Evolutionary conservation across 2,797 vertebrate species (phyloP), one percentile per base, ranked within the genome.

Genomic region (Scleropages formosus): DNA sequence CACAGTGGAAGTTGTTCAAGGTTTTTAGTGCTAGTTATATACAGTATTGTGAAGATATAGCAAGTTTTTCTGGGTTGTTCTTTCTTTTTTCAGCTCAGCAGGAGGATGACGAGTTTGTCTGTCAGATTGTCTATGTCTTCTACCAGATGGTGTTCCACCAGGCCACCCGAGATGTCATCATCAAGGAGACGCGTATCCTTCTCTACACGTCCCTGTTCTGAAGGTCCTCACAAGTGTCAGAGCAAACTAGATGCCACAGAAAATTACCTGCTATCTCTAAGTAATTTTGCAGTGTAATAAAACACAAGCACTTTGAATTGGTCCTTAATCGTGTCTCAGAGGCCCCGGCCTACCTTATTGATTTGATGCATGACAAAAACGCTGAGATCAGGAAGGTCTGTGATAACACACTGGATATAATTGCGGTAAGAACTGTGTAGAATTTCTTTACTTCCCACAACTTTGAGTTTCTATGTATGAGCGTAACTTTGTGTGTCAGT

Each of bases 61-160:
- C 39, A 39, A 39, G 31, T 6, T 39, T 39, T 39, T 39, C 31
- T 0, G 15, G 2, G 0, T 39, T 31, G 24, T 15, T 44, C 67
- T 80, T 59, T 81, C 77, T 72, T 22, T 18, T 87, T 87, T 63
- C 75, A 98, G 96, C 94, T 86, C 94, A 96, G 68, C 97, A 98
- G 84, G 96, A 98, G 86, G 96, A 98, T 22, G 97, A 98, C 82
- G 97, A 98, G 85, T 98, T 98, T 91, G 97, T 98, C 63, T 98
- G 96, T 89, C 97, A 99, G 87, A 99, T 99, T 61, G 94, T 97
- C 39, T 99, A 97, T 78, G 96, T 99, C 26, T 99, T 99, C 90
- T 98, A 99, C 86, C 96, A 99, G 88, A 98, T 98, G 96, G 96
- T 98, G 74, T 99, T 99, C 83, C 97, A 99, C 85, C 96, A 98